phyloP scores from a whole-genome alignment of 2,888 invertebrate species.

The Orthonychiurus folsomi region DNA sequence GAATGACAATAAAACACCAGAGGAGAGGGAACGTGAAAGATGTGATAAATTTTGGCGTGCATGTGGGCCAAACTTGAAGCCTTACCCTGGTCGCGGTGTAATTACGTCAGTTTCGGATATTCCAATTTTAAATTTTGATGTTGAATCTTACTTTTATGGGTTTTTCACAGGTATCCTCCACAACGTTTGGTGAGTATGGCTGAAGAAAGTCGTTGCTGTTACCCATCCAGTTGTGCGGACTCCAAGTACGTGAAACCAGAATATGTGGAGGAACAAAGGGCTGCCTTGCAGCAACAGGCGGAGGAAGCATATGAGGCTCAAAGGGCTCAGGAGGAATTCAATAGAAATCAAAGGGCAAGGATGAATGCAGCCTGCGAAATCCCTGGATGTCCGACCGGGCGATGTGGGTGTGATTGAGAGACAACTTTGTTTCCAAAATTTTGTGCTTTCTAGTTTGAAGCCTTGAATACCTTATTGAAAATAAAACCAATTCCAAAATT shows the following conservation, averaged over 20 bases:
- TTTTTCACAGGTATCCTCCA: conserved; percentile 18
- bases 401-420: conserved; percentile 4
- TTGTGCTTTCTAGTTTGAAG: no score
- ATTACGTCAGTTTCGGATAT: no score
- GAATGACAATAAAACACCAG: conserved; percentile 31
- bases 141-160: no score
- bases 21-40: conserved; percentile 18
- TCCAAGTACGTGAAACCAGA: conserved; percentile 22
- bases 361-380: neutral
- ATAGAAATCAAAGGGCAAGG: conserved; percentile 13
- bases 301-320: conserved; percentile 15
- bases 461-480: no score
- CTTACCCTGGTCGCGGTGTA: conserved; percentile 34
- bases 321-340: conserved; percentile 13
- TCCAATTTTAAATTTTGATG: no score
- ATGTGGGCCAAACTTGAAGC: conserved; percentile 24
- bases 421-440: no score
- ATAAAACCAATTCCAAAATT: no score
- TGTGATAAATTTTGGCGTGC: conserved; percentile 26
- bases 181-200: conserved; percentile 21
- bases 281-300: conserved; percentile 9
- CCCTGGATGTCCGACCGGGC: conserved; percentile 3
- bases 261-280: conserved; percentile 20
- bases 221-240: conserved; percentile 14
- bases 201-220: conserved; percentile 17